Evolutionary conservation across 1,140 invertebrate genomes (phyloP).

Genomic region (Hycleus cichorii): DNA sequence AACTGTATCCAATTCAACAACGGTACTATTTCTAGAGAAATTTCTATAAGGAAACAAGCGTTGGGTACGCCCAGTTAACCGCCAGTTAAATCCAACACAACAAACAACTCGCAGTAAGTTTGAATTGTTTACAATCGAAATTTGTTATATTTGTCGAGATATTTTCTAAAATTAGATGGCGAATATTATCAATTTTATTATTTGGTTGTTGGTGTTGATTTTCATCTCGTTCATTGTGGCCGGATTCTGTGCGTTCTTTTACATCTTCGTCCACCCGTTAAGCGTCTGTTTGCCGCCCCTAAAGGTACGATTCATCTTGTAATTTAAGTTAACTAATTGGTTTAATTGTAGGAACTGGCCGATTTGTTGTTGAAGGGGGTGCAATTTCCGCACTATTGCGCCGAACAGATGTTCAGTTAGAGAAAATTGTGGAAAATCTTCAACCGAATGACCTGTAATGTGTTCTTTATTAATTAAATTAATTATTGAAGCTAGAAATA

Average conservation of each 20-base stretch:
- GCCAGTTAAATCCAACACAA: background rate
- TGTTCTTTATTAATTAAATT: background rate
- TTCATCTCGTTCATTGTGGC: slow-evolving; percentile 66
- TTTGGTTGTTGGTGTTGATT: slow-evolving; percentile 73
- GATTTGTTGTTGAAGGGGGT: slow-evolving; percentile 59
- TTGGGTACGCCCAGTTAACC: slow-evolving; percentile 3
- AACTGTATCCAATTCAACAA: background rate
- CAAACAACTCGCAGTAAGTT: background rate
- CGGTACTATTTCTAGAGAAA: slow-evolving; percentile 1
- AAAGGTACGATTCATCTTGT: slow-evolving; percentile 34
- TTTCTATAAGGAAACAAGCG: background rate
- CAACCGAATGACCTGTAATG: background rate
- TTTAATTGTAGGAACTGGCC: slow-evolving; percentile 50
- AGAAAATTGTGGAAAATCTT: slow-evolving; percentile 16
- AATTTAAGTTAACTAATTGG: background rate
- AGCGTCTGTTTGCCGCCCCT: slow-evolving; percentile 60
- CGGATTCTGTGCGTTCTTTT: slow-evolving; percentile 62
- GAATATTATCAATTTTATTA: slow-evolving; percentile 58
- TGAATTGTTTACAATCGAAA: background rate
- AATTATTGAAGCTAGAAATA: background rate
- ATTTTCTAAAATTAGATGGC: slow-evolving; percentile 36
- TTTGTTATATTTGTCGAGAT: background rate
- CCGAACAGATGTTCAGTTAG: slow-evolving; percentile 57
- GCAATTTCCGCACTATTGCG: slow-evolving; percentile 61
- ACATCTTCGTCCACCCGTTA: slow-evolving; percentile 64